Evolutionary conservation across 2,113 vertebrate genomes (phyloP), one percentile per base, ranked within the genome.

Genomic region (Lepus americanus): DNA sequence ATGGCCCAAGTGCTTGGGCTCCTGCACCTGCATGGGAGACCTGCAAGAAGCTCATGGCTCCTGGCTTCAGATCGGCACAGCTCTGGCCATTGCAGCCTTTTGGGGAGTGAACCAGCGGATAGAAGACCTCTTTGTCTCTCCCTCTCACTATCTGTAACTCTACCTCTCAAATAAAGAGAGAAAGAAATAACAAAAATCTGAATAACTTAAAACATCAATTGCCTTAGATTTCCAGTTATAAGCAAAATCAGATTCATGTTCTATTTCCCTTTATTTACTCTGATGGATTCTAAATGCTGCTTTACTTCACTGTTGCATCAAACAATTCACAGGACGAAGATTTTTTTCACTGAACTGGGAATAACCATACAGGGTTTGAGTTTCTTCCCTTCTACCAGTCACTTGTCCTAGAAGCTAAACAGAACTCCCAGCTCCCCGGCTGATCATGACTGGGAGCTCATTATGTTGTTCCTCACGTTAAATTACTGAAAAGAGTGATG

Each of bases 401-500:
- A 89, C 81, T 95, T 93, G n/a, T 79, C 90, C 95, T 95, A n/a
- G 61, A 83, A 97, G 77, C 72, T 95, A 94, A 97, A 87, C 27
- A 92, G 92, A 77, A 59, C 94, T 94, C 96, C 97, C 91, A 94
- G 82, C 92, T 97, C 88, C 97, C 85, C 66, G 87, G 64, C 72
- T 96, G 92, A 97, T 96, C 96, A 64, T 86, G 94, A 84, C 92
- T 95, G 61, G 88, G 95, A 98, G 95, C 96, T 98, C 98, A 98
- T 98, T 98, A 98, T 97, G 89, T 94, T 98, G 85, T 98, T 98
- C 98, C 98, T 98, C 98, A 98, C 3, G 9, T 97, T 98, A 98
- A 98, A 98, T 98, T 98, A 98, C 98, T 98, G 98, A 98, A 98
- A 98, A 98, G 97, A 85, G 95, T 98, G 98, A 98, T 98, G 89